Percentiles rank a stretch among this genome's conserved stretches.
Conservation (phyloP, 2,888 invertebrate genomes). For the Ethmia dodecea region DNA sequence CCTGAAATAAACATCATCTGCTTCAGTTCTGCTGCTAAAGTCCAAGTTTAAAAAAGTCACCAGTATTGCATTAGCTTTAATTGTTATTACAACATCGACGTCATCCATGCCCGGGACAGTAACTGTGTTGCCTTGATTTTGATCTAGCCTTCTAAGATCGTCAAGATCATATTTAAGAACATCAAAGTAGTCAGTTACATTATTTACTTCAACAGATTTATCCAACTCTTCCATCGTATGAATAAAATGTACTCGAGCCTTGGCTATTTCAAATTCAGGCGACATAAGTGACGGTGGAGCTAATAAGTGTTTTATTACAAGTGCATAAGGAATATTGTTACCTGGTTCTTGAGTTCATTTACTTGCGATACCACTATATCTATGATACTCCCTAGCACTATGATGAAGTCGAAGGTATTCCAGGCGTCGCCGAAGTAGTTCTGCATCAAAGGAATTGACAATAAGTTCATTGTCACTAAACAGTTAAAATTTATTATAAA, state of each 20-base stretch:
- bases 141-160: constrained; percentile 25
- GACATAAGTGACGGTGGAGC: constrained; percentile 24
- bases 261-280: constrained; percentile 27
- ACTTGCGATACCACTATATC: constrained; percentile 98
- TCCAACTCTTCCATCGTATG: too few relatives aligned
- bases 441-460: constrained; percentile 60
- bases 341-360: constrained; percentile 85
- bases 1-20: constrained; percentile 62
- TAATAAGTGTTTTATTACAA: constrained; percentile 15
- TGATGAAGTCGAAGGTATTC: constrained; percentile 98
- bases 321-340: constrained; percentile 28
- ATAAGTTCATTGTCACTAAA: neutral
- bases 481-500: too few relatives aligned
- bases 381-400: constrained; percentile 97
- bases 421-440: constrained; percentile 99
- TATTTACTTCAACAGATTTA: too few relatives aligned
- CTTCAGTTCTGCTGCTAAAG: constrained; percentile 39
- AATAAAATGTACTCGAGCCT: too few relatives aligned
- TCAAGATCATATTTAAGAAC: neutral
- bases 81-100: constrained; percentile 64
- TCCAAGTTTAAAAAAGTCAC: too few relatives aligned
- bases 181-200: too few relatives aligned
- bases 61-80: constrained; percentile 41
- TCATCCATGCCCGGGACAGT: constrained; percentile 69
- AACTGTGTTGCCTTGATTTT: constrained; percentile 40